Evolutionary conservation across 2,797 vertebrate species (phyloP).

Genomic region (Silurus aristotelis): DNA sequence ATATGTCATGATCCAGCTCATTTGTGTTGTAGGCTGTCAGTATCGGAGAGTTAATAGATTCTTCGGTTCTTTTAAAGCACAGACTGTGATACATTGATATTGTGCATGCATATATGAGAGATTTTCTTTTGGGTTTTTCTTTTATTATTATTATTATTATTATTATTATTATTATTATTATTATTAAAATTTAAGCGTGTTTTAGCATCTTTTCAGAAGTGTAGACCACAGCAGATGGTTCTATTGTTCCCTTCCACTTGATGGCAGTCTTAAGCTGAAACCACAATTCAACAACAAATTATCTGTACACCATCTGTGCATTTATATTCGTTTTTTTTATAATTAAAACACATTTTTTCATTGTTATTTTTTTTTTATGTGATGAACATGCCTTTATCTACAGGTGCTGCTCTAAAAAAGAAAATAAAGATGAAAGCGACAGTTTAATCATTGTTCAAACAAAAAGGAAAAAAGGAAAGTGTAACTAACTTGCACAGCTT

Average conservation of each 20-base stretch:
- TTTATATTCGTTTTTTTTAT: neutral
- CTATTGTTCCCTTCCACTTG: slow-evolving; percentile 27
- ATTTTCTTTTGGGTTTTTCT: neutral
- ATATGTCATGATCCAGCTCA: neutral
- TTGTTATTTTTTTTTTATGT: neutral
- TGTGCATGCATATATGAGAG: neutral
- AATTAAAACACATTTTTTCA: neutral
- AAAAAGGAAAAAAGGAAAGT: neutral
- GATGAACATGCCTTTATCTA: slow-evolving; percentile 16
- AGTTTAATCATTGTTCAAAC: neutral
- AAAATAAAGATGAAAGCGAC: neutral
- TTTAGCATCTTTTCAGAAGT: slow-evolving; percentile 1
- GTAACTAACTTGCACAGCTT: neutral
- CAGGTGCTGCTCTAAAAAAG: slow-evolving; percentile 13
- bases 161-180: too few relatives aligned
- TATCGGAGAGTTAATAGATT: neutral
- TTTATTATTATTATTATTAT: too few relatives aligned
- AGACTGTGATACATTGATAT: neutral
- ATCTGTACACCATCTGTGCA: neutral
- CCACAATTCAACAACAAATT: neutral
- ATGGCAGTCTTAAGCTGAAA: slow-evolving; percentile 41
- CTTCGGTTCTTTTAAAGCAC: neutral
- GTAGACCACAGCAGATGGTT: neutral
- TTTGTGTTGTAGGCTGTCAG: neutral
- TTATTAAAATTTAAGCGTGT: neutral